Percentiles rank a stretch among this genome's conserved stretches.
Conservation (phyloP, 2,797 vertebrate species). For the Gallinago stenura region DNA sequence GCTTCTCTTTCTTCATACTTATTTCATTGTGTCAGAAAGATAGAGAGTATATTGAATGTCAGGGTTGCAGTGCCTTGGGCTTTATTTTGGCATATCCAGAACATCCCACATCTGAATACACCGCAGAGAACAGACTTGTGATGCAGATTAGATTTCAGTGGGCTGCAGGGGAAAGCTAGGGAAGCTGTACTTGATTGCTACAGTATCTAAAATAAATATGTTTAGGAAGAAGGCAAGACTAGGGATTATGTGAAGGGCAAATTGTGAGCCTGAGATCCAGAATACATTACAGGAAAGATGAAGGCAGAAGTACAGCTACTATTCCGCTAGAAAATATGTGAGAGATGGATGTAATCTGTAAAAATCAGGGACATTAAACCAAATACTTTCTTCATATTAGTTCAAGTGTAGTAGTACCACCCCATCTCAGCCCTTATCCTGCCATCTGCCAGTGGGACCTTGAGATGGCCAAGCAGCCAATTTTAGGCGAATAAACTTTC, state of each 20-base stretch:
- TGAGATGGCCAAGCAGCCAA: not conserved
- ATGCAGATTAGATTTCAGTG: not conserved
- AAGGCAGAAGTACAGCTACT: not conserved
- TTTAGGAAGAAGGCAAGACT: not conserved
- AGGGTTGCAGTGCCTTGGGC: too few relatives aligned
- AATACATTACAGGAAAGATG: not conserved
- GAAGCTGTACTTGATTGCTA: not conserved
- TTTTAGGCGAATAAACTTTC: not conserved
- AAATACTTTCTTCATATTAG: not conserved
- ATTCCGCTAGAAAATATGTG: not conserved
- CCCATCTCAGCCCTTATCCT: not conserved
- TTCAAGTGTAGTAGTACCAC: not conserved
- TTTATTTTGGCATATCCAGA: not conserved
- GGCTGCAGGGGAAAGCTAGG: not conserved
- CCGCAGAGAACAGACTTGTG: not conserved
- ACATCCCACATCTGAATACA: not conserved
- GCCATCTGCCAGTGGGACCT: accelerated
- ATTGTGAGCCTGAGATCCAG: not conserved
- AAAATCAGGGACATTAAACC: not conserved
- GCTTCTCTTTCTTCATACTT: not conserved
- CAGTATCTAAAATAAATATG: not conserved
- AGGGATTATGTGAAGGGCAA: not conserved
- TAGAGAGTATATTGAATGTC: not conserved
- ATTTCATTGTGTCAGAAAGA: not conserved
- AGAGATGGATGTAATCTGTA: not conserved